Percentiles rank a stretch among this genome's conserved stretches.
Conservation (phyloP, 2,888 invertebrate genomes). For the Eutolmus rufibarbis region DNA sequence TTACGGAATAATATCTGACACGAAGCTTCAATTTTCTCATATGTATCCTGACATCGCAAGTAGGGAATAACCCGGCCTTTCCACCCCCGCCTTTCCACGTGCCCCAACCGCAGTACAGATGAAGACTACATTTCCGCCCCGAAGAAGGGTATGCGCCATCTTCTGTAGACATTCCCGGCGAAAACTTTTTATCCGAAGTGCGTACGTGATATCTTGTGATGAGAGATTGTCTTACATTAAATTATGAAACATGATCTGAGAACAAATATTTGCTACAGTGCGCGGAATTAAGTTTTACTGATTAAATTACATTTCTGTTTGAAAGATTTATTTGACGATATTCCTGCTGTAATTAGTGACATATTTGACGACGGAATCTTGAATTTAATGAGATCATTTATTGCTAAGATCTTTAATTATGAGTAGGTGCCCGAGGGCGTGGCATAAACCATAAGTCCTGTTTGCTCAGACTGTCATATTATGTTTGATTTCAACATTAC, state of each 20-base stretch:
- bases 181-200: conserved; percentile 28
- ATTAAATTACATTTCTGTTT: conserved; percentile 22
- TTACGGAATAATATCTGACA: conserved; percentile 27
- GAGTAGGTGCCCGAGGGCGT: neutral
- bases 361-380: neutral
- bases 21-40: conserved; percentile 4
- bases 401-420: neutral
- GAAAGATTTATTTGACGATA: conserved; percentile 35
- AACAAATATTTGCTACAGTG: conserved; percentile 15
- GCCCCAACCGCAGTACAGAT: neutral
- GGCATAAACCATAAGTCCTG: neutral
- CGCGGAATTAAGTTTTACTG: conserved; percentile 13
- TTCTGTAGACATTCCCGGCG: neutral
- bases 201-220: conserved; percentile 35
- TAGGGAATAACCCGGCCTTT: neutral
- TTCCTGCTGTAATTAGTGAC: neutral
- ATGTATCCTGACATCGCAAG: neutral
- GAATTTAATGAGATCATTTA: neutral
- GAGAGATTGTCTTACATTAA: conserved; percentile 18
- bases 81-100: neutral
- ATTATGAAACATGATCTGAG: conserved; percentile 28
- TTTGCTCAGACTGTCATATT: neutral
- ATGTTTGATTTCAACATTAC: neutral
- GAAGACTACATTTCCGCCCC: neutral
- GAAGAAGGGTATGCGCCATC: neutral